These are phyloP conservation scores for Dryoscopus gambensis DNA, from an alignment of 2,113 vertebrate genomes.

Conservation along the genomic window DNA sequence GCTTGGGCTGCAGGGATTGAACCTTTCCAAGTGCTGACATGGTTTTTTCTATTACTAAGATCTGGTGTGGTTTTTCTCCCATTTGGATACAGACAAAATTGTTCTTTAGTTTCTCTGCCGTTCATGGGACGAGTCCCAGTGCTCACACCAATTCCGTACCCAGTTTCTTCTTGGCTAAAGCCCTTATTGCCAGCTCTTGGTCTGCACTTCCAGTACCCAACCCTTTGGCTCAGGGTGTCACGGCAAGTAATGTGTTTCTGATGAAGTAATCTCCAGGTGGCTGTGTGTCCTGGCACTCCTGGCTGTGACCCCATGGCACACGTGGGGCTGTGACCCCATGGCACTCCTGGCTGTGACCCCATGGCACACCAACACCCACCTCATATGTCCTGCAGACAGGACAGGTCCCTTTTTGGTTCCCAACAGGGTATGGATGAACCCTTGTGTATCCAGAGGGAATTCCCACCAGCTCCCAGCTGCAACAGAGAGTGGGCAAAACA, in stretches of 20 bases:
- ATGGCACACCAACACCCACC: not conserved
- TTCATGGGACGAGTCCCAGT: not conserved
- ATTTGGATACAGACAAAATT: not conserved
- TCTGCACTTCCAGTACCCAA: not conserved
- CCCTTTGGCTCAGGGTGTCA: not conserved
- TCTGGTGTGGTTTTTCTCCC: not conserved
- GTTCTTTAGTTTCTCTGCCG: not conserved
- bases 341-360: not conserved
- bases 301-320: not conserved
- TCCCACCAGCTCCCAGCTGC: not conserved
- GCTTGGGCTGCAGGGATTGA: not conserved
- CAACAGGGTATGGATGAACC: not conserved
- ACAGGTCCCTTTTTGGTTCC: not conserved
- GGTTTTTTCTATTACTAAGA: not conserved
- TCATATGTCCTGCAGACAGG: not conserved
- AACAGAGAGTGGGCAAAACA: not conserved
- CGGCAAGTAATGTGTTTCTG: not conserved
- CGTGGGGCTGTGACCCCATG: accelerated
- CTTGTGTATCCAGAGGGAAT: not conserved
- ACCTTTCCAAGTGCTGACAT: not conserved
- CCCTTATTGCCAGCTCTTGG: not conserved
- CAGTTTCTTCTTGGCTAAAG: not conserved
- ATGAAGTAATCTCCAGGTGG: not conserved
- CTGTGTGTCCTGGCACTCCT: not conserved
- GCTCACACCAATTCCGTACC: not conserved